These are phyloP conservation scores for Hesperophylax magnus DNA, from an alignment of 1,140 invertebrate species.

Conservation along the genomic window DNA sequence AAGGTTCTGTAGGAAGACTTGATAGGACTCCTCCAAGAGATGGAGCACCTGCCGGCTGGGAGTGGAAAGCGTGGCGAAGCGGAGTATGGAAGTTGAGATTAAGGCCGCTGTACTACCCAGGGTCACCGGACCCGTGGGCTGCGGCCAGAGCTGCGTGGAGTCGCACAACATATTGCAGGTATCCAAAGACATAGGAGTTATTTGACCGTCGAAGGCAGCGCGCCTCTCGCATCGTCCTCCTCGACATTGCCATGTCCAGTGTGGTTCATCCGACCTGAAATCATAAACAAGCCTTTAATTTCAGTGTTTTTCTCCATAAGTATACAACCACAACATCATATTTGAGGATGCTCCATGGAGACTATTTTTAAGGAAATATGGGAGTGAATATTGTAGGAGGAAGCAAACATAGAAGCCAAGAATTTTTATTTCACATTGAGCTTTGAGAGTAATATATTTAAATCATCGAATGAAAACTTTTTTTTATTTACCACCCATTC, in stretches of 20 bases:
- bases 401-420: no score
- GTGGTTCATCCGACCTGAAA: slow-evolving; percentile 56
- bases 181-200: slow-evolving; percentile 61
- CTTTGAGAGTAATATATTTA: no score
- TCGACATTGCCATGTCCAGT: slow-evolving; percentile 65
- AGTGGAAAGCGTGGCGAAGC: slow-evolving; percentile 65
- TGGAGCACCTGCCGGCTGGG: slow-evolving; percentile 63
- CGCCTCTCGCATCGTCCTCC: slow-evolving; percentile 61
- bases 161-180: slow-evolving; percentile 71
- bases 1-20: slow-evolving; percentile 50
- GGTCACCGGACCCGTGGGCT: slow-evolving; percentile 69
- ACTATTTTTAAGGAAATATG: no score
- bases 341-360: no score
- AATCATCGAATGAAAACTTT: no score
- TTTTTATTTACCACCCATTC: no score
- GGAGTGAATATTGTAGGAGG: no score
- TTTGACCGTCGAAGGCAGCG: slow-evolving; percentile 55
- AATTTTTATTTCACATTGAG: no score
- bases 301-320: no score
- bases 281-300: neutral
- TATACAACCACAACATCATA: no score
- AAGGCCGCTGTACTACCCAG: slow-evolving; percentile 65
- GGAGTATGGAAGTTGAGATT: slow-evolving; percentile 64
- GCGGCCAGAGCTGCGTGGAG: slow-evolving; percentile 71
- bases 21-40: slow-evolving; percentile 60